Evolutionary conservation across 2,113 vertebrate genomes (phyloP).

Genomic region (Leucopsar rothschildi): DNA sequence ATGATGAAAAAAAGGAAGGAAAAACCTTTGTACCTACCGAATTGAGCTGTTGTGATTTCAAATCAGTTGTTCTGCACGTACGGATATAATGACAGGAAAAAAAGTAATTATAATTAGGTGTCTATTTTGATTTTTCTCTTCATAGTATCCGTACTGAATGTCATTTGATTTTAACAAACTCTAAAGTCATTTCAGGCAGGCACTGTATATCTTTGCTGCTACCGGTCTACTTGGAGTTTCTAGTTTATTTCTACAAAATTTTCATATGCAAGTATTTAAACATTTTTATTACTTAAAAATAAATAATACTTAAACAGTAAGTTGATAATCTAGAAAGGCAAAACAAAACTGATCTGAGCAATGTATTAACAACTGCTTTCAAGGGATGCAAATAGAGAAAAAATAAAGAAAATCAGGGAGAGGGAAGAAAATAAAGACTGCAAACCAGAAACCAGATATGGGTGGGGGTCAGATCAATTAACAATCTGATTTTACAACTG

Average conservation of each 20-base stretch:
- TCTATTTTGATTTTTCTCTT: conserved; percentile 77
- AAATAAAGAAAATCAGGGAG: background rate
- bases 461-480: background rate
- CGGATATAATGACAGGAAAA: conserved; percentile 71
- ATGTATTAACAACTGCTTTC: background rate
- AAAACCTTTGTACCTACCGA: conserved; percentile 68
- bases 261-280: conserved; percentile 40
- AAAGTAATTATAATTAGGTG: conserved; percentile 79
- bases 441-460: background rate
- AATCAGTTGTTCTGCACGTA: conserved; percentile 76
- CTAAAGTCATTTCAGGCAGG: conserved; percentile 66
- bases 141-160: conserved; percentile 78
- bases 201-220: conserved; percentile 46
- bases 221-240: conserved; percentile 27
- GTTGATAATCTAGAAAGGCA: background rate
- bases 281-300: background rate
- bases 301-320: background rate
- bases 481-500: background rate
- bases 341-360: background rate
- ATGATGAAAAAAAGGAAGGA: conserved; percentile 62
- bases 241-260: conserved; percentile 42
- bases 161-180: conserved; percentile 77
- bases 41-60: conserved; percentile 67
- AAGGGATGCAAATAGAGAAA: background rate
- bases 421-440: background rate